These are phyloP conservation scores for Anguilla megastoma DNA, from an alignment of 2,797 vertebrate species.

Conservation along the genomic window DNA sequence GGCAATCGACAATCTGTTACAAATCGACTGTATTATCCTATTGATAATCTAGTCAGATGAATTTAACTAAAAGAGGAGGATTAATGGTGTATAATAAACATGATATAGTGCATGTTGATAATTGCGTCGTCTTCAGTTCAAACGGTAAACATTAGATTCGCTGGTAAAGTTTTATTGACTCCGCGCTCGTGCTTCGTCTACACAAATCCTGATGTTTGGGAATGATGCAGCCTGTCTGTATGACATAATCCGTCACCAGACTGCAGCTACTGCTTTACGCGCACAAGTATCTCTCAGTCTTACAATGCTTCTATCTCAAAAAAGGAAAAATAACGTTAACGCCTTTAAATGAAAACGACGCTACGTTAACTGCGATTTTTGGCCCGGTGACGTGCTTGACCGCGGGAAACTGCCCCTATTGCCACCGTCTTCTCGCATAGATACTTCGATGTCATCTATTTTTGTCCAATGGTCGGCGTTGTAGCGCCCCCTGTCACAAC, in stretches of 20 bases:
- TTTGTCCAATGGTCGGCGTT: slow-evolving; percentile 51
- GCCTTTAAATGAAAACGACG: background rate
- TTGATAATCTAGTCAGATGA: too few relatives aligned
- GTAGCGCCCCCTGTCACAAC: slow-evolving; percentile 62
- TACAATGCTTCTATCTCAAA: background rate
- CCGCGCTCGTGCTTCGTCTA: slow-evolving; percentile 5
- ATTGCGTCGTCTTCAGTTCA: slow-evolving; percentile 6
- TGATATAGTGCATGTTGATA: background rate
- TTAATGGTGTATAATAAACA: too few relatives aligned
- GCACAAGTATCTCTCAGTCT: background rate
- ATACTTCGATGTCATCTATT: slow-evolving; percentile 1
- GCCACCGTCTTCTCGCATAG: slow-evolving; percentile 7
- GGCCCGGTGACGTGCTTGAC: slow-evolving; percentile 9
- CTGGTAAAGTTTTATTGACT: slow-evolving; percentile 32
- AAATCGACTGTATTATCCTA: too few relatives aligned
- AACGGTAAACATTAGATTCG: slow-evolving; percentile 23
- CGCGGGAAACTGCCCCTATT: slow-evolving; percentile 43
- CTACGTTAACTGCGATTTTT: background rate
- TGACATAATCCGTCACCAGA: background rate
- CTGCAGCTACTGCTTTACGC: background rate
- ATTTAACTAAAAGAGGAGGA: too few relatives aligned
- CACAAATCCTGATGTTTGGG: slow-evolving; percentile 9
- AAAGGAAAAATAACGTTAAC: background rate
- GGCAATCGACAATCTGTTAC: too few relatives aligned
- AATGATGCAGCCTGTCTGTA: slow-evolving; percentile 25